Evolutionary conservation across 2,888 invertebrate genomes (phyloP), one percentile per base, ranked within the genome.

Genomic region (Meloe dianella): DNA sequence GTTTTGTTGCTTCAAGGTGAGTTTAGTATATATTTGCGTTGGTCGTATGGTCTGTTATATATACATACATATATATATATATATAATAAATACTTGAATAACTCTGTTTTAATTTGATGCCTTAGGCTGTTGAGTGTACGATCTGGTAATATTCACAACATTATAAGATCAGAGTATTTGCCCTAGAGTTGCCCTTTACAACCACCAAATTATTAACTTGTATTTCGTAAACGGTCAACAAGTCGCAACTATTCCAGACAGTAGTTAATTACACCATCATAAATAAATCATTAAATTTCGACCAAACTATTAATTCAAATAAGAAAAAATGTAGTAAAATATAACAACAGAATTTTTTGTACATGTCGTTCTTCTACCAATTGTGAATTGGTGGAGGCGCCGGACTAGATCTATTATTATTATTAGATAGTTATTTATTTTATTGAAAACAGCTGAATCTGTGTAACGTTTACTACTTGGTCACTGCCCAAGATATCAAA

Each of bases 181-280:
- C 51, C 51, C 22, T 51, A 47, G 2, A 20, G 47, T 3, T 8
- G 22, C 51, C 22, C 51, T 51, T 51, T 51, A 51, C 20, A 51
- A 51, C 51, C 51, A 24, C 51, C 10, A 24, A 51, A 51, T 22
- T 51, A 51, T 51, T 22, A 51, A 24, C 51, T 51, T 51, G 12
- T 41, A 41, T 35, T 35, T 35, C 4, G 35, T 35, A 12, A 35
- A 10, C 41, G 17, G 41, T 41, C 24, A 51, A 51, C 51, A 51
- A 22, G 12, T 51, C 51, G 22, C 22, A 22, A 51, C 22, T 51
- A 51, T 51, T 51, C 51, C 1, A 24, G 12, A 12, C 47, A 4
- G 47, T 47, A 47, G 20, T 47, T 47, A 9, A 47, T 47, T 3
- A 20, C 8, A 47, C 9, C 8, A 41, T 41, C 10, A n/a, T 1